phyloP scores from a whole-genome alignment of 2,113 vertebrate species.

The Erpornis zantholeuca region DNA sequence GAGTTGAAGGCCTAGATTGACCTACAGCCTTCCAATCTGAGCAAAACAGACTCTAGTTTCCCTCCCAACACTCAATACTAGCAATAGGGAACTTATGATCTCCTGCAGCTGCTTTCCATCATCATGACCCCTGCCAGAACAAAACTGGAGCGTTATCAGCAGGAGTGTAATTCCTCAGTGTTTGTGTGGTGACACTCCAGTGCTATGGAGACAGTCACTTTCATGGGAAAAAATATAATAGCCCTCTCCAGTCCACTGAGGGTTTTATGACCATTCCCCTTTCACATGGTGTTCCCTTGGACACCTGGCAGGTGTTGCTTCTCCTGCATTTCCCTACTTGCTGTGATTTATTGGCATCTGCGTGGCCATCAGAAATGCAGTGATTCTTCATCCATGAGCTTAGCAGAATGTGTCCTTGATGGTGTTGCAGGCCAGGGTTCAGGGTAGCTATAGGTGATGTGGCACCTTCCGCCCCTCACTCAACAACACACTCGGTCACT shows the following conservation, averaged over 20 bases:
- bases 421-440: background rate
- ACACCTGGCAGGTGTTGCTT: background rate
- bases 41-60: background rate
- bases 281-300: background rate
- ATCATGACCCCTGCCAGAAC: background rate
- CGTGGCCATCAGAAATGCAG: background rate
- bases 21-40: background rate
- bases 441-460: background rate
- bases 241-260: background rate
- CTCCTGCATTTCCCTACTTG: background rate
- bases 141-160: background rate
- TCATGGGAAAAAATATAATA: background rate
- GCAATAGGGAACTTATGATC: background rate
- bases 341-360: background rate
- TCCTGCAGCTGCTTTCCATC: background rate
- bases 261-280: background rate
- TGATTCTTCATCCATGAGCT: background rate
- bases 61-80: background rate
- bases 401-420: background rate
- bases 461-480: background rate
- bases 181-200: background rate
- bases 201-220: background rate
- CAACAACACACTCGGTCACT: background rate
- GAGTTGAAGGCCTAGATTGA: background rate
- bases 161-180: background rate